Conservation (phyloP, 1,140 invertebrate species). For the Drosophila repleta region DNA sequence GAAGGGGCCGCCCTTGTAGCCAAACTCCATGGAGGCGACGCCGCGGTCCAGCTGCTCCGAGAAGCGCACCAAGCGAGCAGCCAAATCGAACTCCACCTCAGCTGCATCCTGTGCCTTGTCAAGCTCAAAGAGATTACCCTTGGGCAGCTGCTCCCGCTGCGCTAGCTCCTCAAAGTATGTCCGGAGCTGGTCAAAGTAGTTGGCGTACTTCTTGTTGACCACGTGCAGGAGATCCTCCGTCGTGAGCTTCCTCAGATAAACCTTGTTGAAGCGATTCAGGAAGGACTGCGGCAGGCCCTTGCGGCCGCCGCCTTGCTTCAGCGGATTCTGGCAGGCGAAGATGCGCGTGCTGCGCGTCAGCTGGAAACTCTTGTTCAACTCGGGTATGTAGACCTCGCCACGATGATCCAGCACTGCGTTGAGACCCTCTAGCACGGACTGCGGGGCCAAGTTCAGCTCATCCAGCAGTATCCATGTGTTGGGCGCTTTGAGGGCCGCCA, state of each 20-base stretch:
- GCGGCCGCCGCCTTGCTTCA: slow-evolving; percentile 97
- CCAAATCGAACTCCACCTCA: slow-evolving; percentile 83
- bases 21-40: slow-evolving; percentile 88
- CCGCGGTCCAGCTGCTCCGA: slow-evolving; percentile 89
- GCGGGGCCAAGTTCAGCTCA: slow-evolving; percentile 99
- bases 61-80: slow-evolving; percentile 92
- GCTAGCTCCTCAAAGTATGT: slow-evolving; percentile 49
- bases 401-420: slow-evolving; percentile 99
- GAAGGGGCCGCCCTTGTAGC: slow-evolving; percentile 93
- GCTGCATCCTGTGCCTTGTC: slow-evolving; percentile 1
- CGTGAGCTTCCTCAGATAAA: slow-evolving; percentile 93
- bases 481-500: slow-evolving; percentile 95
- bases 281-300: slow-evolving; percentile 98
- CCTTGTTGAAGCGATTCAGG: slow-evolving; percentile 98
- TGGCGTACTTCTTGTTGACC: slow-evolving; percentile 67
- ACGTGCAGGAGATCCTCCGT: slow-evolving; percentile 89
- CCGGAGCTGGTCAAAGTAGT: slow-evolving; percentile 58
- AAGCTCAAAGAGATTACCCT: slow-evolving; percentile 63
- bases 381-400: slow-evolving; percentile 97
- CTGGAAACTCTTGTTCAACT: slow-evolving; percentile 94
- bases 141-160: background rate
- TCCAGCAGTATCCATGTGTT: slow-evolving; percentile 98
- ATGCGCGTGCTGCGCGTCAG: slow-evolving; percentile 92
- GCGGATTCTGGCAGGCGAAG: slow-evolving; percentile 99
- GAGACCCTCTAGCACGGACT: slow-evolving; percentile 98